Conservation (phyloP, 2,888 invertebrate genomes). For the Ametastegia equiseti region DNA sequence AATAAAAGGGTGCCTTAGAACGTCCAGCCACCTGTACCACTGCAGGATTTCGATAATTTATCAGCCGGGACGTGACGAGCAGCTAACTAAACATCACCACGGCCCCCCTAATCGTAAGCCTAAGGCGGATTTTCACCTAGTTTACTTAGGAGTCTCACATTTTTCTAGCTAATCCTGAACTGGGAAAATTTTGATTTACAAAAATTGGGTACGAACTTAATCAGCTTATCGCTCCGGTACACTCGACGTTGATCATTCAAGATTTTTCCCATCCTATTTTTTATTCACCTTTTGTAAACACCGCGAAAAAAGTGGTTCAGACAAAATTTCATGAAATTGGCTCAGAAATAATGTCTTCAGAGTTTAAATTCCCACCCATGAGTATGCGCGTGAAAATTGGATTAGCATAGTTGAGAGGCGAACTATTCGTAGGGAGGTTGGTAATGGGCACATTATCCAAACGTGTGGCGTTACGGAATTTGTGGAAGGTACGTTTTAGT, state of each 20-base stretch:
- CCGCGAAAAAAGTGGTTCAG: too few species aligned
- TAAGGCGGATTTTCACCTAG: background rate
- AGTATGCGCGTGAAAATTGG: background rate
- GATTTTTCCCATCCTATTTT: background rate
- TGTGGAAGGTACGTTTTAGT: constrained; percentile 15
- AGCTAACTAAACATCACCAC: background rate
- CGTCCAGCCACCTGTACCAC: background rate
- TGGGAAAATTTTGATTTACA: background rate
- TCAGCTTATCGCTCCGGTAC: background rate
- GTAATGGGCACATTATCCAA: background rate
- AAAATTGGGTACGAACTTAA: background rate
- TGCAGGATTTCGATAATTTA: background rate
- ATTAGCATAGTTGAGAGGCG: background rate
- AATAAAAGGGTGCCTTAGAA: background rate
- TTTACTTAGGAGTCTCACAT: background rate
- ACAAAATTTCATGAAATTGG: background rate
- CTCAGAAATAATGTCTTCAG: background rate
- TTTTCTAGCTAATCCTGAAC: background rate
- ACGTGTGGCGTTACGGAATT: background rate
- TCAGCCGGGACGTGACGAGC: background rate
- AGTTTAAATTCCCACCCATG: background rate
- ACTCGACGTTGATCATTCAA: background rate
- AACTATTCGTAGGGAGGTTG: constrained; percentile 1
- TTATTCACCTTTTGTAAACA: background rate
- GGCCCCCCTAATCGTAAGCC: background rate